Evolutionary conservation across 2,113 vertebrate species (phyloP), one percentile per base, ranked within the genome.

Genomic region (Mus spicilegus): DNA sequence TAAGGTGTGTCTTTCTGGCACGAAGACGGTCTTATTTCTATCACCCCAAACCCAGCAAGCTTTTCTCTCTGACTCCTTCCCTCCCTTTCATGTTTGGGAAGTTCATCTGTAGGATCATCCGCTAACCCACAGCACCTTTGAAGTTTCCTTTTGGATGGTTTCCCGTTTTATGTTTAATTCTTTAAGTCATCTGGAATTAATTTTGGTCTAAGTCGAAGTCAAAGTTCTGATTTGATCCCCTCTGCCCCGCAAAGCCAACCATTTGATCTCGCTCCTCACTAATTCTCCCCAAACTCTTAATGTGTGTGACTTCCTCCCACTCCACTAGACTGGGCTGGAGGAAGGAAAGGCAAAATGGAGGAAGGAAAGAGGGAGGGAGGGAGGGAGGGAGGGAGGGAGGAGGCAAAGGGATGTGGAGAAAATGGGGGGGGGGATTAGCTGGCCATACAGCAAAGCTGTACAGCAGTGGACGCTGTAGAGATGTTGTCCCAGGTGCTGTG

Each of bases 121-220:
- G 86, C 87, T 87, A 80, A 69, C 89, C 73, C 63, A 0, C 1
- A 20, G 93, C 56, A 93, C 78, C 95, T 97, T 96, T 98, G 96
- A 97, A 96, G 97, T 94, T 91, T 49, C 78, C 54, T 90, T 76
- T 70, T 86, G 54, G 89, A 87, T 93, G 51, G 78, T 78, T 94
- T 54, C 56, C 42, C 86, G 91, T 89, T 95, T 97, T 86, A 56
- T 24, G 77, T 94, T 77, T 81, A 96, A 96, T 96, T 95, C 95
- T 80, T 84, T 82, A 87, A 91, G 92, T 72, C 97, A 97, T 96
- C 96, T 98, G 97, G 97, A 95, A 92, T 96, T 93, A 70, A 96
- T 97, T 91, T 81, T 24, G 51, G 92, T 84, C 63, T 81, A 85
- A 84, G 91, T 82, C 89, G 87, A 91, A 92, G 92, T 14, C 84